A percentile compares a stretch with the other conserved stretches of the same genome.
Evolutionary conservation across 1,140 invertebrate species (phyloP).

Genomic region (Sarcophaga peregrina): DNA sequence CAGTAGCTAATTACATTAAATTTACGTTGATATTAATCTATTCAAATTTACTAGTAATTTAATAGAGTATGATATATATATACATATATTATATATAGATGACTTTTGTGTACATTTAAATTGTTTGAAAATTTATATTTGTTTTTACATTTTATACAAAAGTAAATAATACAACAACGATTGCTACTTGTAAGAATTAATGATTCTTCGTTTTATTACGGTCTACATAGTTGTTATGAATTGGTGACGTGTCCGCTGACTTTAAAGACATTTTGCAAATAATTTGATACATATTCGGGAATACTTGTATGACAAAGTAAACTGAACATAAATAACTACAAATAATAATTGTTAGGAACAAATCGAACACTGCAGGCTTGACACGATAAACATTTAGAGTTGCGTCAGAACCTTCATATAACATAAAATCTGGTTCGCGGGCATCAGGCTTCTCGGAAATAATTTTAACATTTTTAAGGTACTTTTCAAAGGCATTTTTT

Average conservation of each 20-base stretch:
- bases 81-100: too few species aligned
- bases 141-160: background rate
- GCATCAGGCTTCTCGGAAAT: constrained; percentile 79
- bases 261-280: constrained; percentile 65
- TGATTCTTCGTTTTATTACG: constrained; percentile 39
- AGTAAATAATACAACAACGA: background rate
- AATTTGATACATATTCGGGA: constrained; percentile 71
- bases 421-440: constrained; percentile 92
- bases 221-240: constrained; percentile 35
- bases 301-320: constrained; percentile 84
- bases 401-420: constrained; percentile 85
- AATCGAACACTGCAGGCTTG: constrained; percentile 97
- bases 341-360: constrained; percentile 90
- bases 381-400: constrained; percentile 91
- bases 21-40: too few species aligned
- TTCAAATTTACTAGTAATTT: too few species aligned
- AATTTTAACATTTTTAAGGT: constrained; percentile 80
- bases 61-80: too few species aligned
- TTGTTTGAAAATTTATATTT: background rate
- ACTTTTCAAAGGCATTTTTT: constrained; percentile 80
- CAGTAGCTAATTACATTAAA: too few species aligned
- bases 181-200: constrained; percentile 19
- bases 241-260: constrained; percentile 34
- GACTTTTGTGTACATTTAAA: background rate
- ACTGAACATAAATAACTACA: constrained; percentile 82